Percentiles rank a stretch among this genome's conserved stretches.
phyloP scores from a whole-genome alignment of 2,797 vertebrate species.

The Hozukius guyotensis region DNA sequence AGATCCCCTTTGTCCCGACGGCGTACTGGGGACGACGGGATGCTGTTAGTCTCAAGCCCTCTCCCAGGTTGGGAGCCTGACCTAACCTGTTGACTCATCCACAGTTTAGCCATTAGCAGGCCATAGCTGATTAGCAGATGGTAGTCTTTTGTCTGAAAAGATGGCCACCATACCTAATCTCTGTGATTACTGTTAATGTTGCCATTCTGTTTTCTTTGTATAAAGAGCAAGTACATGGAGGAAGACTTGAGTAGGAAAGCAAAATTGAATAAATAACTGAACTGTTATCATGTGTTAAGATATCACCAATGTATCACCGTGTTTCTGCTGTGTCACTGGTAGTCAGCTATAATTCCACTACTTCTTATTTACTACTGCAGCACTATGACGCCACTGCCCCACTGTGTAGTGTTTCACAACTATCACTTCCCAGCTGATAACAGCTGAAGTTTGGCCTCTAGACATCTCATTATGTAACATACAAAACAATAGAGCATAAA shows the following conservation, averaged over 20 bases:
- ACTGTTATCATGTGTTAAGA: no score
- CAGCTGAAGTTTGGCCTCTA: slow-evolving; percentile 18
- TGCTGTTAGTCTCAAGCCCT: no score
- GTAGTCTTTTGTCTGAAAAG: background rate
- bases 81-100: background rate
- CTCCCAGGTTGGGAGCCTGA: background rate
- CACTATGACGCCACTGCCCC: background rate
- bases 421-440: slow-evolving; percentile 3
- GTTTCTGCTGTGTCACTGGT: background rate
- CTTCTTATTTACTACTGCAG: background rate
- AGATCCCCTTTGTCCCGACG: no score
- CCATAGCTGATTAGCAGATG: background rate
- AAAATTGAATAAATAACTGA: background rate
- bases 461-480: slow-evolving; percentile 11
- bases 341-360: background rate
- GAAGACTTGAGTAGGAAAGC: background rate
- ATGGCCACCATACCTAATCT: background rate
- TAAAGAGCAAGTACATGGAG: background rate
- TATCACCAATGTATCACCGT: background rate
- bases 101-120: background rate
- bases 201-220: background rate
- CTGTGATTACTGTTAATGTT: background rate
- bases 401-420: slow-evolving; percentile 10
- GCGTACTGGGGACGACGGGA: no score
- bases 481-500: background rate